These are phyloP conservation scores for Danaus plexippus DNA, from an alignment of 1,140 invertebrate genomes.

Conservation along the genomic window DNA sequence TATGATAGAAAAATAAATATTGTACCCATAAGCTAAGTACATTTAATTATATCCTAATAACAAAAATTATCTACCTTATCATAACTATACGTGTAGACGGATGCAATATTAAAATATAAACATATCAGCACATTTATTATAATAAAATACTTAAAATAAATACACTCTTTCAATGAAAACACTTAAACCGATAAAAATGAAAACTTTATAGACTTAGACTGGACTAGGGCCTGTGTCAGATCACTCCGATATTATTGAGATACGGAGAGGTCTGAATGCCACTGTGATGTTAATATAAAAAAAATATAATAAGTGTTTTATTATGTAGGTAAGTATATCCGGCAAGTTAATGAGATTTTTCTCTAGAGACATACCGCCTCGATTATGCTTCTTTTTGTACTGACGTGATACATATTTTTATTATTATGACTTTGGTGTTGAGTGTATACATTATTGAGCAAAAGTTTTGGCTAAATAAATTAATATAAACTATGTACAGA, in stretches of 20 bases:
- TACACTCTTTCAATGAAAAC: conserved; percentile 31
- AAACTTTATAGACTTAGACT: conserved; percentile 44
- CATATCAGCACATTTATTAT: conserved; percentile 17
- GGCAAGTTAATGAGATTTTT: conserved; percentile 2
- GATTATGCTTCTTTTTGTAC: conserved; percentile 64
- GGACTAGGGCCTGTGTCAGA: conserved; percentile 43
- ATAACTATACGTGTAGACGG: conserved; percentile 23
- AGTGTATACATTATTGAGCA: conserved; percentile 69
- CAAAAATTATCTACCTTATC: conserved; percentile 18
- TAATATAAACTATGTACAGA: conserved; percentile 60
- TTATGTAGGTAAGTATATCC: not conserved
- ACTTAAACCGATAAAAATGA: conserved; percentile 26
- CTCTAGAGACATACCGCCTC: not conserved
- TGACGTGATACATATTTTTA: conserved; percentile 56
- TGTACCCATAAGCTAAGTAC: conserved; percentile 19
- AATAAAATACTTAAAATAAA: conserved; percentile 25
- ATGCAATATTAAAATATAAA: conserved; percentile 19
- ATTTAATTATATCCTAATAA: conserved; percentile 16
- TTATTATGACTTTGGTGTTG: conserved; percentile 69
- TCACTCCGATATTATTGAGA: conserved; percentile 14
- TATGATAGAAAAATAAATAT: not conserved
- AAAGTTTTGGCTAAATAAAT: conserved; percentile 68
- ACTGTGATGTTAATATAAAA: conserved; percentile 14
- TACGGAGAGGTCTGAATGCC: conserved; percentile 21
- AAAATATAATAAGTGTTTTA: not conserved